These are phyloP conservation scores for Periphyllus acericola DNA, from an alignment of 2,888 invertebrate species.

Conservation along the genomic window DNA sequence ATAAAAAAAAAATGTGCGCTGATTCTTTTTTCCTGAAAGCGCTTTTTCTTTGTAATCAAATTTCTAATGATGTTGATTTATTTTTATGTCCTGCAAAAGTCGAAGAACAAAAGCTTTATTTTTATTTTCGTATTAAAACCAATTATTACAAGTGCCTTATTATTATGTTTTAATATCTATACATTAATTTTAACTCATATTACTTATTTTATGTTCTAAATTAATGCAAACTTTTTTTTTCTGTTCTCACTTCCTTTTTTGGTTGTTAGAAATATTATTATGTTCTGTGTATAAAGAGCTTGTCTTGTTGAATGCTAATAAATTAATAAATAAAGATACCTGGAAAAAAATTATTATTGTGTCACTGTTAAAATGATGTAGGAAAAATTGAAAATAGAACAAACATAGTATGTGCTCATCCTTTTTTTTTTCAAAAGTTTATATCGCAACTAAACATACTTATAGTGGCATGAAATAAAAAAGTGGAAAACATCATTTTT, in stretches of 20 bases:
- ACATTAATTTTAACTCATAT: background rate
- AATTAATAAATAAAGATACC: too few species aligned
- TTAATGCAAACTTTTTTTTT: background rate
- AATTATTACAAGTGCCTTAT: background rate
- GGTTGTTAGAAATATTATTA: background rate
- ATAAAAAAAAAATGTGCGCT: background rate
- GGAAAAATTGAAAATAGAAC: too few species aligned
- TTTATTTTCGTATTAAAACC: background rate
- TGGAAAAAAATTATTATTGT: too few species aligned
- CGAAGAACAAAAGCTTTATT: background rate
- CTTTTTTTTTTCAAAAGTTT: too few species aligned
- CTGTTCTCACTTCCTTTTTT: background rate
- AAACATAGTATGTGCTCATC: too few species aligned
- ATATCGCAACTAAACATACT: too few species aligned
- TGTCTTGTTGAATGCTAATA: too few species aligned
- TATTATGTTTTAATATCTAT: too few species aligned
- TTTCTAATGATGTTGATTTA: background rate
- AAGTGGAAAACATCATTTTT: too few species aligned
- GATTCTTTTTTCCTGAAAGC: background rate
- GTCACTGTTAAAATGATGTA: too few species aligned
- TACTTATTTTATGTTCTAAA: constrained; percentile 2
- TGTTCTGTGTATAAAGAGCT: too few species aligned
- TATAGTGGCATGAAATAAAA: too few species aligned
- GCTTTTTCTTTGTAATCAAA: background rate
- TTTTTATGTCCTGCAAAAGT: background rate